phyloP scores from a whole-genome alignment of 2,797 vertebrate species.

The Pseudochirops cupreus region DNA sequence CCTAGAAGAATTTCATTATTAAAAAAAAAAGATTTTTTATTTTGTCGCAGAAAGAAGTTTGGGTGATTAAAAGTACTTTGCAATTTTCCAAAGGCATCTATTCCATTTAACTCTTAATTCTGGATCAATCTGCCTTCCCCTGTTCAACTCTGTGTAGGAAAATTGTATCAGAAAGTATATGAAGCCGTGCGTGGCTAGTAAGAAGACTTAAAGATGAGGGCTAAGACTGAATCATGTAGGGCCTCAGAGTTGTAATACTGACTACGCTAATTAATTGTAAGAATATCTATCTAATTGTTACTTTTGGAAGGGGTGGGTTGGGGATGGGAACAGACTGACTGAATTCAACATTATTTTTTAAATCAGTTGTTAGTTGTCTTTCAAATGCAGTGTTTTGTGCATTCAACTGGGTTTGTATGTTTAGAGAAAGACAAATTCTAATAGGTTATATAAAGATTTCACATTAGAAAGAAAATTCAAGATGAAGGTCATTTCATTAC shows the following conservation, averaged over 20 bases:
- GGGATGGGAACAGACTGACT: not conserved
- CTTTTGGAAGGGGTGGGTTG: not conserved
- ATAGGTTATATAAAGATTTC: not conserved
- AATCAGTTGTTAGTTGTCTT: not conserved
- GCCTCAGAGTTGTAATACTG: not conserved
- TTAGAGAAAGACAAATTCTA: not conserved
- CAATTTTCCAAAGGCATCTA: not conserved
- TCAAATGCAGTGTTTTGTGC: not conserved
- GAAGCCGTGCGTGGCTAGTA: not conserved
- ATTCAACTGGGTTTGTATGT: not conserved
- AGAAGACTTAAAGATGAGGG: not conserved
- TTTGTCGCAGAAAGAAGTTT: not conserved
- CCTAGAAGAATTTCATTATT: not conserved
- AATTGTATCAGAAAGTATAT: not conserved
- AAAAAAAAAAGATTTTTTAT: not conserved
- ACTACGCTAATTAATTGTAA: not conserved
- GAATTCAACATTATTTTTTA: not conserved
- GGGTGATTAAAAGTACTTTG: not conserved
- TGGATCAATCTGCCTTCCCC: not conserved
- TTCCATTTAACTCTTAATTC: not conserved
- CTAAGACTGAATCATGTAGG: not conserved
- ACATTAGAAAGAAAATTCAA: not conserved
- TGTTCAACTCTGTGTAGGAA: not conserved
- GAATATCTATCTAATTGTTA: not conserved
- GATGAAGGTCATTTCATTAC: conserved; percentile 23